Evolutionary conservation across 2,888 invertebrate genomes (phyloP).

Genomic region (Drosophila leonis): DNA sequence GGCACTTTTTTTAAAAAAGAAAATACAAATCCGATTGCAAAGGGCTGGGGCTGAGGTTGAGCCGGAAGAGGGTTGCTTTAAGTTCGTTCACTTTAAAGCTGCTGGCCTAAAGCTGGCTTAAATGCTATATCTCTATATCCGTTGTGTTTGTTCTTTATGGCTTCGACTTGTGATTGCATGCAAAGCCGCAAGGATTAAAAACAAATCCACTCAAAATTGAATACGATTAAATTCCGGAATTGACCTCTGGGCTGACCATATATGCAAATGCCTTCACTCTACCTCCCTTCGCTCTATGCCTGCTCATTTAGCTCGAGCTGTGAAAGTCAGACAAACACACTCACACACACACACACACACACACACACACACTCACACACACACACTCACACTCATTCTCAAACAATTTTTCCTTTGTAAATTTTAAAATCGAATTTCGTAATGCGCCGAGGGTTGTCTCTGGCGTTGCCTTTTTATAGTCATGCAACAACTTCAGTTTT

Average conservation of each 20-base stretch:
- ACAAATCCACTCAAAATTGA: conserved; percentile 79
- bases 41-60: conserved; percentile 35
- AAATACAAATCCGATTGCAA: conserved; percentile 82
- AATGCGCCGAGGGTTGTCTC: conserved; percentile 38
- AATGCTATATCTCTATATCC: neutral
- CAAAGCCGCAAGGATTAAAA: conserved; percentile 69
- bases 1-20: conserved; percentile 79
- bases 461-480: conserved; percentile 46
- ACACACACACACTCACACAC: conserved; percentile 10
- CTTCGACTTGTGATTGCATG: conserved; percentile 55
- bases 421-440: conserved; percentile 81
- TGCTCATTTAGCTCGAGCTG: conserved; percentile 56
- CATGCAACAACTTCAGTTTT: conserved; percentile 46
- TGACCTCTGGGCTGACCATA: conserved; percentile 75
- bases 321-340: conserved; percentile 66
- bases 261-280: conserved; percentile 52
- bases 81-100: conserved; percentile 33
- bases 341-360: conserved; percentile 14
- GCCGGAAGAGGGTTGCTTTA: conserved; percentile 42
- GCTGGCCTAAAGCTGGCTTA: neutral
- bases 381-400: conserved; percentile 7
- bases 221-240: conserved; percentile 75
- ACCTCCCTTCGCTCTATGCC: neutral
- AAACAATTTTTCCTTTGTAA: conserved; percentile 49
- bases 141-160: conserved; percentile 16